Evolutionary conservation across 2,888 invertebrate species (phyloP), one percentile per base, ranked within the genome.

Genomic region (Xanthia icteritia): DNA sequence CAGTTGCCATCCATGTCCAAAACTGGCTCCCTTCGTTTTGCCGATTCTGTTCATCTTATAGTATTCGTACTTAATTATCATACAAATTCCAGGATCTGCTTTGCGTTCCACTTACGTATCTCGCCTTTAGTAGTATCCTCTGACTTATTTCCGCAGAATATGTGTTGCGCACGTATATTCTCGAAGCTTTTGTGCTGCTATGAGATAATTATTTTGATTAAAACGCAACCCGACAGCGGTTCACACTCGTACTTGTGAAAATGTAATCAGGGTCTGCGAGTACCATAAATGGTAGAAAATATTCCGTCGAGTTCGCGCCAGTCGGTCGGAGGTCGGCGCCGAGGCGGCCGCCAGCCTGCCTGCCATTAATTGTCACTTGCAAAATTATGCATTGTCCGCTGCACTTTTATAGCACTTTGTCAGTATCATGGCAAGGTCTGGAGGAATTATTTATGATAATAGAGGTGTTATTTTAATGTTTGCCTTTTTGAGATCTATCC

Each of bases 241-340:
- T 82, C 45, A 79, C 31, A 85, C 85, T 45, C 45, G 48, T 81
- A 82, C 77, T 80, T 84, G 86, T 86, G 74, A 86, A 88, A 91
- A 90, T 86, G 85, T 86, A 87, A 91, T 88, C 93, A 93, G 93
- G 93, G 93, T 90, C 92, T 93, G 89, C 91, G 31, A 90, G 85
- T 89, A 76, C 93, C 93, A 77, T 94, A 92, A 90, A 93, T 84
- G 94, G 93, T 73, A 83, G 89, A 83, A 90, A 91, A 90, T 87
- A 87, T 84, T 80, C 68, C 77, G 85, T 63, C 80, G 77, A 69
- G 73, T 82, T 82, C 63, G 81, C 84, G 83, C 81, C 78, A 85
- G 85, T 61, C 81, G 85, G 84, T 76, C 75, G 88, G 89, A 89
- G 90, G 90, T 87, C 88, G 90, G 84, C 89, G 88, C 85, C 90